Percentiles rank a stretch among this genome's conserved stretches.
Evolutionary conservation across 2,797 vertebrate species (phyloP).

Genomic region (Mico argentatus): DNA sequence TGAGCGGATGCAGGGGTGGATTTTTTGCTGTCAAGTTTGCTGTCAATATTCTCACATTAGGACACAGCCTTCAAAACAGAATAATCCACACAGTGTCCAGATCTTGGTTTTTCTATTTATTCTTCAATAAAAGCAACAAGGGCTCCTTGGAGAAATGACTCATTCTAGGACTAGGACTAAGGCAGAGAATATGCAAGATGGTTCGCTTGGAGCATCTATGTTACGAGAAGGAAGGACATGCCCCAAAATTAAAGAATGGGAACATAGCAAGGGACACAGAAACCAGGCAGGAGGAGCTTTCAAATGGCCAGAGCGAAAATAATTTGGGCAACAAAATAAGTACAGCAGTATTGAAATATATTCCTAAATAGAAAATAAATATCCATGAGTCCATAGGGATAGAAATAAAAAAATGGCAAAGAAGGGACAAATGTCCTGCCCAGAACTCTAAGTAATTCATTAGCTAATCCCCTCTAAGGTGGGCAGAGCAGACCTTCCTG

Average conservation of each 20-base stretch:
- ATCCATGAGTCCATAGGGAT: not conserved
- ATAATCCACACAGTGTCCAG: not conserved
- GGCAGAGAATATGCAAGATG: not conserved
- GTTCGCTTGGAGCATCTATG: not conserved
- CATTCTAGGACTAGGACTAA: not conserved
- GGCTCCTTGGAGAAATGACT: not conserved
- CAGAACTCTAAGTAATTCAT: not conserved
- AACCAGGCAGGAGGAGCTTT: not conserved
- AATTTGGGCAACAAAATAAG: not conserved
- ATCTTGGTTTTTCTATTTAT: conserved; percentile 18
- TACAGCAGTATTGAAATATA: not conserved
- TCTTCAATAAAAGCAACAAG: not conserved
- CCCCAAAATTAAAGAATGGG: not conserved
- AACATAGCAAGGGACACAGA: not conserved
- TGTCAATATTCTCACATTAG: conserved; percentile 6
- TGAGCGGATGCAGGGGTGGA: not conserved
- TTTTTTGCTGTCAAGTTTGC: not conserved
- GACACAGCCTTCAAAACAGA: not conserved
- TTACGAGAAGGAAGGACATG: not conserved
- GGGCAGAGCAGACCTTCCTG: not conserved
- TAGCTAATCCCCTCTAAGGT: not conserved
- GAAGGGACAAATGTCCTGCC: not conserved
- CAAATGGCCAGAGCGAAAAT: not conserved
- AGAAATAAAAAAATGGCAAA: not conserved
- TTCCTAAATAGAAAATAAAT: not conserved